Conservation (phyloP, 2,888 invertebrate species). For the Aporophyla nigra region DNA sequence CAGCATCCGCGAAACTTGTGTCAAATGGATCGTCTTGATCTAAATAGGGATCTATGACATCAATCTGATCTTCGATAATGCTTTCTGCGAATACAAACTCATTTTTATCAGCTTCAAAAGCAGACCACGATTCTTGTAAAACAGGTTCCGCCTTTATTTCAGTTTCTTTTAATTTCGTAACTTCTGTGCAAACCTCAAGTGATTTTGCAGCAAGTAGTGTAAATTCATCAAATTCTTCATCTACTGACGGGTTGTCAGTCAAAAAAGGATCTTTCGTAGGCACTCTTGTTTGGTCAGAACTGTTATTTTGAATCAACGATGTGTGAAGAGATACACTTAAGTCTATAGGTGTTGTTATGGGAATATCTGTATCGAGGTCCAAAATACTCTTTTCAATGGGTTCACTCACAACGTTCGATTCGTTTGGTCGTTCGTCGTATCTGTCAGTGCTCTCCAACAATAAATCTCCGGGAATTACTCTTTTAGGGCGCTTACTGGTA, state of each 20-base stretch:
- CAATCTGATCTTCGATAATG: constrained; percentile 87
- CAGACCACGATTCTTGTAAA: constrained; percentile 92
- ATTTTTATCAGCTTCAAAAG: constrained; percentile 91
- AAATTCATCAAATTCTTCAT: constrained; percentile 94
- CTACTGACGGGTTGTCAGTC: constrained; percentile 67
- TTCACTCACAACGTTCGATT: constrained; percentile 88
- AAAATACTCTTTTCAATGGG: constrained; percentile 93
- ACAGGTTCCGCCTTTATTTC: constrained; percentile 85
- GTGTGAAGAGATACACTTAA: constrained; percentile 92
- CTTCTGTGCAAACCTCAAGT: constrained; percentile 90
- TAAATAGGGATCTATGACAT: constrained; percentile 86
- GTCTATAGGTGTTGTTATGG: constrained; percentile 93
- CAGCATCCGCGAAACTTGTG: constrained; percentile 95
- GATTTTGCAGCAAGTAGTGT: constrained; percentile 95
- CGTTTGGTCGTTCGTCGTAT: constrained; percentile 68
- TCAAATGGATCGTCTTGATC: constrained; percentile 96
- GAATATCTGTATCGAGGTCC: constrained; percentile 94
- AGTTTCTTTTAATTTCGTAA: constrained; percentile 84
- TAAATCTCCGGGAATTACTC: constrained; percentile 93
- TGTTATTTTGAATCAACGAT: constrained; percentile 86
- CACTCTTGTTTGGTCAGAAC: constrained; percentile 67
- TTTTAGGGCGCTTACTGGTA: constrained; percentile 90
- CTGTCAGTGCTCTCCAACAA: constrained; percentile 92
- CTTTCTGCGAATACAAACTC: constrained; percentile 86
- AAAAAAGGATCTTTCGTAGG: constrained; percentile 53